Base-by-base conservation (phyloP, 1,140 invertebrate species). In the Drosophila varians region DNA sequence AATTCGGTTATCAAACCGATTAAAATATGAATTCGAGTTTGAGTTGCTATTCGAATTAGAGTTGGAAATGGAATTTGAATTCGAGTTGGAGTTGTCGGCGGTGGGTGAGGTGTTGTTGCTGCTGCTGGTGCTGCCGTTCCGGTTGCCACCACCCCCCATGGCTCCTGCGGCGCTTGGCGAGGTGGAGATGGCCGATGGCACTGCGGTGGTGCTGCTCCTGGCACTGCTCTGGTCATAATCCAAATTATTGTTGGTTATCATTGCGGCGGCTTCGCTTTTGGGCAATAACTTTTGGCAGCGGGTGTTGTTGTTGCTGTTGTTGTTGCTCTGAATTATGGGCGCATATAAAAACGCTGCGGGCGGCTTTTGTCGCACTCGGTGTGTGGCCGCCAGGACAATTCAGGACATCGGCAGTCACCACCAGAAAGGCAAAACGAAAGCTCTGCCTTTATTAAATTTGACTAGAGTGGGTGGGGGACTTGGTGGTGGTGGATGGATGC, bases 191-290 rank as follows among this genome's bases (percentile, higher is more conserved):
- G 38, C 72, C 62, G 54, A 45, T 79, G 83, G 62, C 79, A 66
- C n/a, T n/a, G n/a, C 62, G 9, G n/a, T 31, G 57, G 51, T 61
- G 49, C 26, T 49, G 48, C 51, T 38, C 36, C 36, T 49, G 52
- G 52, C 36, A 54, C 79, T 74, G 65, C 72, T 78, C 68, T 80
- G 86, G 55, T 80, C 88, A 65, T 90, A 90, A 82, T 90, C 83
- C 78, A 90, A 90, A 88, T 90, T 90, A 84, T 90, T 90, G 88
- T 90, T 86, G 80, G 82, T 90, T 78, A 90, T 90, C 88, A 90
- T 90, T 80, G 83, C 66, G 75, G 51, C 46, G 69, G 61, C 28
- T 21, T 55, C 34, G 82, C 83, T 77, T 82, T 62, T 69, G 82
- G 77, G 82, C 82, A 87, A 87, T 88, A 87, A 87, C 74, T 87